These are phyloP conservation scores for Tenebrosternarchus preto DNA, from an alignment of 2,113 vertebrate species.

Conservation along the genomic window DNA sequence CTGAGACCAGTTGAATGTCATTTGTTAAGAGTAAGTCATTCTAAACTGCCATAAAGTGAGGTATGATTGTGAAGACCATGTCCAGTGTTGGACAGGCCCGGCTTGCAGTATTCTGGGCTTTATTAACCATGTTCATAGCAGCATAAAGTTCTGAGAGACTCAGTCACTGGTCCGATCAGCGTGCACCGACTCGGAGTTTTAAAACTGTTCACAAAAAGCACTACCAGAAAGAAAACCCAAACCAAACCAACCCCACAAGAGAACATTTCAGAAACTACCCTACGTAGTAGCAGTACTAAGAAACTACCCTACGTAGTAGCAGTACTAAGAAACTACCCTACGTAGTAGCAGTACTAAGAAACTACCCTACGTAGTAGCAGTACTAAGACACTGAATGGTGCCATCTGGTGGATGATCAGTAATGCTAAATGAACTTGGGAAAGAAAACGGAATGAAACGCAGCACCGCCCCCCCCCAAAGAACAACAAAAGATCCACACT, in stretches of 20 bases:
- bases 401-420: conserved; percentile 36
- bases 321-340: no score
- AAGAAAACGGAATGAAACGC: conserved; percentile 61
- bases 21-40: conserved; percentile 18
- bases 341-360: conserved; percentile 40
- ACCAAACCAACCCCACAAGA: background rate
- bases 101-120: conserved; percentile 78
- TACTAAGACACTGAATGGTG: conserved; percentile 43
- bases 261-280: conserved; percentile 16
- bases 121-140: conserved; percentile 76
- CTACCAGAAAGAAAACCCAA: conserved; percentile 49
- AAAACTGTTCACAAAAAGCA: conserved; percentile 45
- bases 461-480: no score
- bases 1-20: conserved; percentile 68
- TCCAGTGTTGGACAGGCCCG: conserved; percentile 48
- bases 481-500: conserved; percentile 60
- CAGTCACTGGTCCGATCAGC: conserved; percentile 70
- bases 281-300: conserved; percentile 51
- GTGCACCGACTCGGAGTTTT: conserved; percentile 74
- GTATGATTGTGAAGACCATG: conserved; percentile 72
- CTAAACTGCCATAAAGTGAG: conserved; percentile 71
- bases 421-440: conserved; percentile 43
- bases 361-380: conserved; percentile 34
- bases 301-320: no score
- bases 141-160: conserved; percentile 74